Base-by-base conservation (phyloP, 2,113 vertebrate species). In the Oplegnathus fasciatus region DNA sequence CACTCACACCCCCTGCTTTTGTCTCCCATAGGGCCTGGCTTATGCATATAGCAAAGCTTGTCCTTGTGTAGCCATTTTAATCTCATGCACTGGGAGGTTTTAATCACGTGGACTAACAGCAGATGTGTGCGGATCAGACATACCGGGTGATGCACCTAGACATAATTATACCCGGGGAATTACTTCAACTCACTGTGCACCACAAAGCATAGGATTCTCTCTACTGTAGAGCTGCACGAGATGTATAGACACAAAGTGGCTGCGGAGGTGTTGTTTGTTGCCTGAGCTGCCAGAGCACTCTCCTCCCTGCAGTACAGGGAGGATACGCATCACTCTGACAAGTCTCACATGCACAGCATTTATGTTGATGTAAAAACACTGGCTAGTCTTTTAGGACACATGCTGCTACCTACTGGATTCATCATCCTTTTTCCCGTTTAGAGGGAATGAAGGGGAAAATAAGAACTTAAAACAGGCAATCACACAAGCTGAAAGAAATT, bases 41-140 rank as follows among this genome's bases (percentile, higher is more conserved):
- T 75, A 66, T 75, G 77, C 85, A 86, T 69, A 78, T 24, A 73
- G 72, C 48, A 57, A 62, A 77, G 74, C 52, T 26, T 60, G 82
- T 81, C 82, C 85, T 86, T 60, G 74, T 85, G 58, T 46, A 65
- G 85, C 70, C 50, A 28, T 77, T 93, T 87, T 86, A 86, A 90
- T 86, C 87, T 82, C 55, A 76, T 67, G 71, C 87, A 82, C 83
- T 30, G 57, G 34, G 79, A 82, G 85, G 75, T 84, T 92, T 79
- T 83, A 86, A 89, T 89, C 85, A 54, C 84, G 78, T 73, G 28
- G 75, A 48, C 71, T 44, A 66, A 72, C 76, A 82, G 58, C 69
- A 70, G 72, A 80, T 65, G 55, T 81, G 77, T 48, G 55, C 20
- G n/a, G 54, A 90, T 90, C 74, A 90, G 80, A 87, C 65, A 40